Evolutionary conservation across 37 sponge, comb jelly and placozoan genomes (phyloP), one percentile per base, ranked within the genome.

Genomic region (Haliclona indistincta): DNA sequence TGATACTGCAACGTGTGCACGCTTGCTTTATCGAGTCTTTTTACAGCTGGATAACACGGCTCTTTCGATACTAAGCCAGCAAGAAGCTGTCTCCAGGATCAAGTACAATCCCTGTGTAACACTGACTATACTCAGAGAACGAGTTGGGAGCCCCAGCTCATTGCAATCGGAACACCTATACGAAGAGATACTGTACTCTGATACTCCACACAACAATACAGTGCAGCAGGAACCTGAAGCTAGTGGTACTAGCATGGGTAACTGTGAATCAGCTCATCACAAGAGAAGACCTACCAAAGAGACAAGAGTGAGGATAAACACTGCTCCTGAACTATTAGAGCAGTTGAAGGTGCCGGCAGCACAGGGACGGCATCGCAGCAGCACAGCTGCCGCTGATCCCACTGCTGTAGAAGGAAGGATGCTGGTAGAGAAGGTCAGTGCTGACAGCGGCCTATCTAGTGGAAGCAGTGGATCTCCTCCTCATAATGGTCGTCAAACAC

Each of bases 371-470:
- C 30, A 20, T 71, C 34, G 22, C 32, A 20, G 52, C 73, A 34
- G 40, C 19, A 44, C 47, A 37, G 25, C 64, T 25, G 58, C 25
- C 53, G 61, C 72, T 44, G 29, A 58, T 43, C 42, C 54, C 13
- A 20, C 44, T 29, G 26, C 5, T 8, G 38, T 8, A 13, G 4
- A 1, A 28, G 20, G 32, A 34, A n/a, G 20, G 45, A 26, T 7
- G 38, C 28, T 42, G 45, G 29, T 41, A 42, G 51, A 55, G 70
- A 64, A 58, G 10, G 77, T 62, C 5, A 81, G 88, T 63, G 76
- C 74, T 30, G 88, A 88, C 73, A 88, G 88, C 66, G 88, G 88
- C 0, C 78, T 88, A 19, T 88, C 88, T 15, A 88, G 88, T 43
- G 81, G 88, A 19, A 77, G 77, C 78, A 88, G 78, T 34, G 47